Evolutionary conservation across 2,888 invertebrate species (phyloP).

Genomic region (Cataglyphis altisquamis): DNA sequence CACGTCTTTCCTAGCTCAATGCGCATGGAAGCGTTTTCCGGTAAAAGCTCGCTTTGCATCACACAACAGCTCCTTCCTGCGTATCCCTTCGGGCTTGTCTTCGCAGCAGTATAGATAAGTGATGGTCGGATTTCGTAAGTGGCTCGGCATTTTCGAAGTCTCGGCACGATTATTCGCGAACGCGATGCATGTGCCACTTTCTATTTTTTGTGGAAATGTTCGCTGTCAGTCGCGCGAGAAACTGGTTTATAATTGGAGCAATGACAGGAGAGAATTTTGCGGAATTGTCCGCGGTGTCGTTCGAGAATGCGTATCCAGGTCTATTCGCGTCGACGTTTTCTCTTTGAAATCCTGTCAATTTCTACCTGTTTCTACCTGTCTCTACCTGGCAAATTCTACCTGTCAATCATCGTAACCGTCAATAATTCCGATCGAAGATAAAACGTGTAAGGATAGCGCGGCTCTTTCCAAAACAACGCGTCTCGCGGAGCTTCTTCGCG

Average conservation of each 20-base stretch:
- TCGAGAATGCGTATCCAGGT: slow-evolving; percentile 22
- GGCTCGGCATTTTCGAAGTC: slow-evolving; percentile 66
- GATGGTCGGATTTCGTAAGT: slow-evolving; percentile 67
- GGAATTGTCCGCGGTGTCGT: slow-evolving; percentile 11
- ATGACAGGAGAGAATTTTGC: slow-evolving; percentile 37
- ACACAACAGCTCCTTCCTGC: slow-evolving; percentile 77
- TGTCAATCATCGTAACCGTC: slow-evolving; percentile 59
- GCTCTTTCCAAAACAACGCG: slow-evolving; percentile 43
- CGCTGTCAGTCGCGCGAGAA: slow-evolving; percentile 12
- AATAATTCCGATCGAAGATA: slow-evolving; percentile 53
- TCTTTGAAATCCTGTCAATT: slow-evolving; percentile 58
- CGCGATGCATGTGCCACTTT: slow-evolving; percentile 44
- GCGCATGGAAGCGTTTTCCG: slow-evolving; percentile 74
- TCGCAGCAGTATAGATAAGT: slow-evolving; percentile 61
- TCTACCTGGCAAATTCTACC: too few relatives aligned
- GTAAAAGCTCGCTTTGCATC: slow-evolving; percentile 72
- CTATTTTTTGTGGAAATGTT: slow-evolving; percentile 39
- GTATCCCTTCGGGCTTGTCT: slow-evolving; percentile 64
- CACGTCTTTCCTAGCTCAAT: slow-evolving; percentile 53
- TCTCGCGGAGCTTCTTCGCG: slow-evolving; percentile 56
- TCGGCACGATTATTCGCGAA: slow-evolving; percentile 63
- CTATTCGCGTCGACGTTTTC: slow-evolving; percentile 53
- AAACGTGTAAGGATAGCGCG: slow-evolving; percentile 52
- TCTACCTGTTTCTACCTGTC: too few relatives aligned
- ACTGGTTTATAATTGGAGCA: slow-evolving; percentile 48